Conservation (phyloP, 2,888 invertebrate genomes). For the Perizoma flavofasciatum region DNA sequence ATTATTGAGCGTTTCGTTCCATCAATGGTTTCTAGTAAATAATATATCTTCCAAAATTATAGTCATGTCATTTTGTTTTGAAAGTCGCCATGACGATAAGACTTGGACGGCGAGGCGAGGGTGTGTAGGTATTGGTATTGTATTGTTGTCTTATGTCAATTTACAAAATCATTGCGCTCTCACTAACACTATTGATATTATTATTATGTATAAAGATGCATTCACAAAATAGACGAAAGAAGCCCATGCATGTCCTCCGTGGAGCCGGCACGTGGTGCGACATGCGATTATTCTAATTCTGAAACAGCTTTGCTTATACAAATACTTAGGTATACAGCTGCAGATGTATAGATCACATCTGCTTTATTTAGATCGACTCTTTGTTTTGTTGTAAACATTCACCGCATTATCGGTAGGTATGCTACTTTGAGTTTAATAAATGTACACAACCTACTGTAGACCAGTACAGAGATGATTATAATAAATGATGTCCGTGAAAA, state of each 20-base stretch:
- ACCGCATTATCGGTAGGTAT: constrained; percentile 13
- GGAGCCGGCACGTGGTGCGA: constrained; percentile 52
- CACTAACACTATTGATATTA: too few relatives aligned
- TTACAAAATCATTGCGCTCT: too few relatives aligned
- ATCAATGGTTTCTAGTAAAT: neutral
- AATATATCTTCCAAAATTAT: constrained; percentile 9
- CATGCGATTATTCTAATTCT: constrained; percentile 69
- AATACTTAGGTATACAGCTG: constrained; percentile 51
- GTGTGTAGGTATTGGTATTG: constrained; percentile 1
- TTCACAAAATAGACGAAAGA: constrained; percentile 67
- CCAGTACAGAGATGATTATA: too few relatives aligned
- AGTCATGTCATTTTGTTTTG: constrained; percentile 31
- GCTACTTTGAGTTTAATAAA: neutral
- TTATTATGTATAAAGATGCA: constrained; percentile 21
- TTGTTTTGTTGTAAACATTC: constrained; percentile 49
- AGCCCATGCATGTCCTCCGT: constrained; percentile 59
- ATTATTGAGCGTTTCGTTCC: constrained; percentile 15
- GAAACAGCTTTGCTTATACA: constrained; percentile 54
- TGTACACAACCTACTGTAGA: too few relatives aligned
- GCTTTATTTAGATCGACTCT: constrained; percentile 64
- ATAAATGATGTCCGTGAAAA: neutral
- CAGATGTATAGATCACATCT: constrained; percentile 50
- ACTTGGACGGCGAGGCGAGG: neutral
- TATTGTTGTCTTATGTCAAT: neutral
- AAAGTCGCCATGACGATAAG: constrained; percentile 21